A percentile compares a stretch with the other conserved stretches of the same genome.
These are phyloP conservation scores for Epinephelus awoara DNA, from an alignment of 2,797 vertebrate genomes.

Conservation along the genomic window DNA sequence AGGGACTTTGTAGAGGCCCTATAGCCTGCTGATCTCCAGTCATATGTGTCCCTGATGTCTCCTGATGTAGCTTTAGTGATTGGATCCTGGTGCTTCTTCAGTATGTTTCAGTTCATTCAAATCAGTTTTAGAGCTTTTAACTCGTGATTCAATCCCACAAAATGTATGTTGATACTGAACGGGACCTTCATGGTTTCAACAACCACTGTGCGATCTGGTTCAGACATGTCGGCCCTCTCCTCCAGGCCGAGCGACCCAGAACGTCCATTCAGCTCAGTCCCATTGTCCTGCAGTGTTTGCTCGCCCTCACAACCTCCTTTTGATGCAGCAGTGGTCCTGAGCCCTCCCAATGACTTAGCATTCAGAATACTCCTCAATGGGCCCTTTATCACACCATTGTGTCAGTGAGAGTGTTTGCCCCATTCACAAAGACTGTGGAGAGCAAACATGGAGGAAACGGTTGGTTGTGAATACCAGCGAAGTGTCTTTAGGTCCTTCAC, in stretches of 20 bases:
- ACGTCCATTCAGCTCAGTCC: conserved; percentile 13
- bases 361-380: conserved; percentile 53
- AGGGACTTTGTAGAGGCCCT: no score
- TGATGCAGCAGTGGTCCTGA: conserved; percentile 45
- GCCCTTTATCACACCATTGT: conserved; percentile 63
- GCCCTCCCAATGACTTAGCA: conserved; percentile 54
- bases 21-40: no score
- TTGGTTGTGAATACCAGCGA: conserved; percentile 41
- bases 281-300: conserved; percentile 61
- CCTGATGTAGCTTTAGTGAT: neutral
- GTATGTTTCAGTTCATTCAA: neutral
- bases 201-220: neutral
- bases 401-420: conserved; percentile 52
- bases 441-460: conserved; percentile 59
- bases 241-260: neutral
- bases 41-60: neutral
- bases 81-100: neutral
- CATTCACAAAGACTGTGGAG: conserved; percentile 41
- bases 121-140: neutral
- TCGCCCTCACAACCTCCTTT: conserved; percentile 53
- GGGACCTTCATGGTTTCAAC: neutral
- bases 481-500: conserved; percentile 38
- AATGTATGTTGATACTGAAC: no score
- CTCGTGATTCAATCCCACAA: no score
- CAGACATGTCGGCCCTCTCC: conserved; percentile 9